Conservation (phyloP, 1,140 invertebrate genomes). For the Asobara japonica region DNA sequence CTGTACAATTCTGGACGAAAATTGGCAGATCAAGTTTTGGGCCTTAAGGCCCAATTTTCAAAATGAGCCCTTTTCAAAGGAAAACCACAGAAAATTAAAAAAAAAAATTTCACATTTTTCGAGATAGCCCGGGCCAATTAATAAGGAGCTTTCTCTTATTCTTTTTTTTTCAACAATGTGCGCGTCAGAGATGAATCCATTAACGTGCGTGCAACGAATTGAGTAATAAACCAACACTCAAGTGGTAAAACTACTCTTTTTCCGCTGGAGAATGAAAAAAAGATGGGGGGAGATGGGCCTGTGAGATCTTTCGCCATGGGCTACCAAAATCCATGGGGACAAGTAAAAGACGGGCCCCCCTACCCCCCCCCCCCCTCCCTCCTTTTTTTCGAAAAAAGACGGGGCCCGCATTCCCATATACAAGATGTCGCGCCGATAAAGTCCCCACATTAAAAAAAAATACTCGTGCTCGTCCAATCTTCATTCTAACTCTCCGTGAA, state of each 20-base stretch:
- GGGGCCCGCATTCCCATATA: conserved; percentile 64
- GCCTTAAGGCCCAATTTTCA: too few species aligned
- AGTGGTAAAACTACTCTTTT: neutral
- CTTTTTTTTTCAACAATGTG: conserved; percentile 11
- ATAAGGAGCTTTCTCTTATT: neutral
- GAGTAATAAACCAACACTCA: conserved; percentile 36
- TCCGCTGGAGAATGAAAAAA: conserved; percentile 1
- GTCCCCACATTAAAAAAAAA: conserved; percentile 39
- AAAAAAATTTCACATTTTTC: too few species aligned
- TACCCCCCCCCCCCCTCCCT: conserved; percentile 43
- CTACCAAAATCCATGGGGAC: conserved; percentile 30
- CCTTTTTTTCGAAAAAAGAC: too few species aligned
- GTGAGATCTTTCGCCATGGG: conserved; percentile 1
- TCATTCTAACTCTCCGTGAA: conserved; percentile 36
- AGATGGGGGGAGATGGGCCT: neutral
- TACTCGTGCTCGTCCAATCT: neutral
- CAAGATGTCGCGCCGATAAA: conserved; percentile 68
- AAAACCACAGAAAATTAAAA: too few species aligned
- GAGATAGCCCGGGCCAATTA: neutral
- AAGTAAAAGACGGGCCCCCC: conserved; percentile 56
- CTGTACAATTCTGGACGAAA: too few species aligned
- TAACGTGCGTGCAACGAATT: conserved; percentile 61
- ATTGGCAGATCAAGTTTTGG: too few species aligned
- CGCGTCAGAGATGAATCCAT: conserved; percentile 62
- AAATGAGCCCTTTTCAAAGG: too few species aligned